Percentiles rank a stretch among this genome's conserved stretches.
These are phyloP conservation scores for Teleopsis dalmanni DNA, from an alignment of 1,140 invertebrate genomes.

Conservation along the genomic window DNA sequence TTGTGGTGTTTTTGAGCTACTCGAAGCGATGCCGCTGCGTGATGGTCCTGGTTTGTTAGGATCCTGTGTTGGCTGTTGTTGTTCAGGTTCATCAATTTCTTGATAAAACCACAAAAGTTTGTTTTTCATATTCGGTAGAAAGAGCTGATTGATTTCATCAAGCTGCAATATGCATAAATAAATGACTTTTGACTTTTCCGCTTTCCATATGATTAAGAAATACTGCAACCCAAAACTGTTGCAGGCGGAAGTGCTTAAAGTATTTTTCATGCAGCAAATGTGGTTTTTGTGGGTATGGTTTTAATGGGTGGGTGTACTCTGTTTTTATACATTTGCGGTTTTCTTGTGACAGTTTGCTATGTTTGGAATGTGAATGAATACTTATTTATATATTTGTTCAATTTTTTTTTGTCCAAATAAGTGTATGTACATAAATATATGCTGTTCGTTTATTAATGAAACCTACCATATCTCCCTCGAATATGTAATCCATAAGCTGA, in stretches of 20 bases:
- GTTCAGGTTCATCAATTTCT: constrained; percentile 66
- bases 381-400: background rate
- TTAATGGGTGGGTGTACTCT: too few species aligned
- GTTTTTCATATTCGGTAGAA: constrained; percentile 74
- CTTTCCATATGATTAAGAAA: background rate
- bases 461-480: constrained; percentile 75
- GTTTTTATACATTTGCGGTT: too few species aligned
- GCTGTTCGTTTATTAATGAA: too few species aligned
- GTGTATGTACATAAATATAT: too few species aligned
- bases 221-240: too few species aligned
- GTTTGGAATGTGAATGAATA: too few species aligned
- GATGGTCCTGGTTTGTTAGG: constrained; percentile 42
- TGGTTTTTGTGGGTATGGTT: too few species aligned
- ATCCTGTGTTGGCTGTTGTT: constrained; percentile 47
- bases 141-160: constrained; percentile 82
- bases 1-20: constrained; percentile 41
- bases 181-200: background rate
- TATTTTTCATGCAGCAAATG: too few species aligned
- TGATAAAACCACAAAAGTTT: constrained; percentile 90
- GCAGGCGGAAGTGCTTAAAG: too few species aligned
- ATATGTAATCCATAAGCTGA: constrained; percentile 82
- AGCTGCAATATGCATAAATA: constrained; percentile 49
- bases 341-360: too few species aligned
- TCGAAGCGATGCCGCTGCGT: constrained; percentile 34
- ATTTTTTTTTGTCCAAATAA: background rate